phyloP scores from a whole-genome alignment of 2,113 vertebrate species.

The Antechinus flavipes region DNA sequence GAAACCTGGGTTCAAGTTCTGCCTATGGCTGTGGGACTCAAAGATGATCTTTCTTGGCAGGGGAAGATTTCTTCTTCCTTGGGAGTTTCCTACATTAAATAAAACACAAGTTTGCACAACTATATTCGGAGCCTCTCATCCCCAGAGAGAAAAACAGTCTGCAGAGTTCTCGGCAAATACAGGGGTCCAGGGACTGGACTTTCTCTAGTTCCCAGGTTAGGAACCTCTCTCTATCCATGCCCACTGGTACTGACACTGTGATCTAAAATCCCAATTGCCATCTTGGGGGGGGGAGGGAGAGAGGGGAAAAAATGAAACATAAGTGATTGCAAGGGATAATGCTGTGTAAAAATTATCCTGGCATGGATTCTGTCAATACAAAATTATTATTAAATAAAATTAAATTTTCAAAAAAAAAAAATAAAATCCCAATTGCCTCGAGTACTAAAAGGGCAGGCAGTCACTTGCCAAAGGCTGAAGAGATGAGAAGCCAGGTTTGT shows the following conservation, averaged over 20 bases:
- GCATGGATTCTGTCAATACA: too few relatives aligned
- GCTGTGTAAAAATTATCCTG: too few relatives aligned
- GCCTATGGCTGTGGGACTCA: not conserved
- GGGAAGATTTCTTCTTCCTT: not conserved
- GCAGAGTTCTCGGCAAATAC: not conserved
- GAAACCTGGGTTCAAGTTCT: not conserved
- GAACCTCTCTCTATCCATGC: not conserved
- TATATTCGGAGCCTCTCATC: not conserved
- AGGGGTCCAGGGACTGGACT: not conserved
- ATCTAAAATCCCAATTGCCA: not conserved
- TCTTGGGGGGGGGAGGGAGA: too few relatives aligned
- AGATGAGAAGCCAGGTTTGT: not conserved
- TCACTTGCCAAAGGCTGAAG: not conserved
- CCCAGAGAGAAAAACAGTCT: not conserved
- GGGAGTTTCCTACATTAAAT: not conserved
- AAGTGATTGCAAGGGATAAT: too few relatives aligned
- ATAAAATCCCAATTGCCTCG: not conserved
- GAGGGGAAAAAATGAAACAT: too few relatives aligned
- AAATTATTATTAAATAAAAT: too few relatives aligned
- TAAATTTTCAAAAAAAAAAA: too few relatives aligned
- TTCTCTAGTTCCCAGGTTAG: not conserved
- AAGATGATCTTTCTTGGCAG: not conserved
- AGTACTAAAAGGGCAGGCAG: not conserved
- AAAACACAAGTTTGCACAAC: not conserved
- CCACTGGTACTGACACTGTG: not conserved